These are phyloP conservation scores for Crotalus tigris DNA, from an alignment of 2,113 vertebrate species.

Conservation along the genomic window DNA sequence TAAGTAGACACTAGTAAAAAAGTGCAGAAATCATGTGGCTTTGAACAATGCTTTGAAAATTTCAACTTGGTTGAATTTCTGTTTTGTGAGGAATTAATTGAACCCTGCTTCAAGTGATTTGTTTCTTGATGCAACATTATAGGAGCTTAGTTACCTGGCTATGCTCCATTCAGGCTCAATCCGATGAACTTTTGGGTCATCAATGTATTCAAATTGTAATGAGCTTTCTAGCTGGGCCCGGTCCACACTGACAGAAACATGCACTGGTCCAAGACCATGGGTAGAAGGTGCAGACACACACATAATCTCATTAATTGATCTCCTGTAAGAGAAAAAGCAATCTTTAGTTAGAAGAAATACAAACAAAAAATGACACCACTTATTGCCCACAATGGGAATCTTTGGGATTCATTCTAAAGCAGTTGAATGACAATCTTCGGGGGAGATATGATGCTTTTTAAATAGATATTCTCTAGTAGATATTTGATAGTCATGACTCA, in stretches of 20 bases:
- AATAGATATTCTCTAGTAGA: neutral
- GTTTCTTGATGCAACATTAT: rapidly evolving
- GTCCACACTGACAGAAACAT: conserved; percentile 88
- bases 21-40: neutral
- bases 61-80: neutral
- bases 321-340: conserved; percentile 60
- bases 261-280: conserved; percentile 82
- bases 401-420: neutral
- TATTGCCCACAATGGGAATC: neutral
- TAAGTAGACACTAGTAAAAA: neutral
- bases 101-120: too few relatives aligned
- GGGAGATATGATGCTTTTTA: neutral
- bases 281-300: conserved; percentile 88
- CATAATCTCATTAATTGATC: conserved; percentile 88
- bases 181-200: conserved; percentile 90
- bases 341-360: rapidly evolving
- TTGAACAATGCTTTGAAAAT: neutral
- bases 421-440: neutral
- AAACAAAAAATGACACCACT: rapidly evolving
- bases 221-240: conserved; percentile 82
- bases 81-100: neutral
- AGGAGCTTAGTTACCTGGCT: conserved; percentile 76
- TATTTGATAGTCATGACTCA: neutral
- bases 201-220: conserved; percentile 91
- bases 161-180: conserved; percentile 98